These are phyloP conservation scores for Nothoprocta perdicaria DNA, from an alignment of 2,113 vertebrate species.

Conservation along the genomic window DNA sequence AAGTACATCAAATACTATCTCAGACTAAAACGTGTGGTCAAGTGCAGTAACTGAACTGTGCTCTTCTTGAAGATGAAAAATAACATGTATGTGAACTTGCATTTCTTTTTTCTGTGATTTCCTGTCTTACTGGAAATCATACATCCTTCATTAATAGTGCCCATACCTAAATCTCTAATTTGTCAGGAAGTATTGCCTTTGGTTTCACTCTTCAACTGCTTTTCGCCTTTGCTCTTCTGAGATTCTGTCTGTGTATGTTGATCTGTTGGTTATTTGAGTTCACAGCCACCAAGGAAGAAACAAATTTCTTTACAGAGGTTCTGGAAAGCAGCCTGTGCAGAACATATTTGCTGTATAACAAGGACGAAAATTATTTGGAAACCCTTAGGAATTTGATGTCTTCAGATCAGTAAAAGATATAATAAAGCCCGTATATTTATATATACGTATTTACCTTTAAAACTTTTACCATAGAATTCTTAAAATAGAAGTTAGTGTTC, in stretches of 20 bases:
- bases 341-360: neutral
- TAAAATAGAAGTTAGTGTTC: constrained; percentile 32
- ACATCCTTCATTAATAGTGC: neutral
- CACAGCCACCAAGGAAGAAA: neutral
- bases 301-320: neutral
- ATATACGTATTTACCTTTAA: neutral
- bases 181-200: neutral
- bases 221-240: neutral
- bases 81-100: neutral
- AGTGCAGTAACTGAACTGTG: neutral
- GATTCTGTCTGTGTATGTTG: neutral
- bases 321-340: no score
- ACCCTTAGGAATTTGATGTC: neutral
- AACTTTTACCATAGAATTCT: neutral
- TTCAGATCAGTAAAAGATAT: neutral
- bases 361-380: neutral
- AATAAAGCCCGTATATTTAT: neutral
- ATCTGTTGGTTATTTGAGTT: neutral
- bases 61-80: neutral
- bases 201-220: neutral
- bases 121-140: neutral
- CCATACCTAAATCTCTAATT: neutral
- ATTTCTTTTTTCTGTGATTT: neutral
- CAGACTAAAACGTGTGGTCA: neutral
- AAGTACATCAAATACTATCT: neutral